Evolutionary conservation across 2,888 invertebrate genomes (phyloP), one percentile per base, ranked within the genome.

Genomic region (Pardosa pseudoannulata): DNA sequence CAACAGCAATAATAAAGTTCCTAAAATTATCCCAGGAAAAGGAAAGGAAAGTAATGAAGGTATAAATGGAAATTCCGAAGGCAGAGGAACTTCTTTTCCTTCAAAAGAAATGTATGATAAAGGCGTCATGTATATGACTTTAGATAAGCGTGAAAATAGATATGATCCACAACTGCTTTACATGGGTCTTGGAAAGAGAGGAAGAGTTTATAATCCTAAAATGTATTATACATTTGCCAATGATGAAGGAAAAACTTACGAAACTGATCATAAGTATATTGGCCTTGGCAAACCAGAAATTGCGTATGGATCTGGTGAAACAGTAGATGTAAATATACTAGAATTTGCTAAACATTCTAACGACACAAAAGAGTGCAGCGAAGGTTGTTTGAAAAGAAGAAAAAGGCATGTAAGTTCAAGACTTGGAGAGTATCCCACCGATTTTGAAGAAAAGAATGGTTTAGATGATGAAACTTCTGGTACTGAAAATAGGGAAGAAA

Each of bases 131-230:
- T 16, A 11, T 29, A 29, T 29, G 28, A 19, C 19, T 28, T 5
- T 31, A 0, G 19, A 36, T 19, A 32, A 50, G 3, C 65, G 50
- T 6, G n/a, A 32, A 5, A 36, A 23, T 13, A 31, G 50, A 2
- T 65, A 72, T 62, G 65, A 76, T 31, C 71, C 76, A n/a, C 36
- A 39, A 13, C 28, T 72, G 16, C 16, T 36, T 6, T 67, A 67
- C n/a, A 67, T 32, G n/a, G 67, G 67, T 19, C 36, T 67, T 9
- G 19, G 19, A 0, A 67, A 67, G 7, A 13, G 67, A 6, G 32
- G 36, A 19, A 6, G 19, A 32, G 56, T 56, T 3, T 56, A 56
- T 23, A 23, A 56, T 23, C 56, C 3, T 2, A 19, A 11, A 23
- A 19, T 23, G 56, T 56, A 56, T 56, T 56, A 56, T 11, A 16